Percentiles rank a stretch among this genome's conserved stretches.
Conservation (phyloP, 2,797 vertebrate genomes). For the Enteromius mattozi region DNA sequence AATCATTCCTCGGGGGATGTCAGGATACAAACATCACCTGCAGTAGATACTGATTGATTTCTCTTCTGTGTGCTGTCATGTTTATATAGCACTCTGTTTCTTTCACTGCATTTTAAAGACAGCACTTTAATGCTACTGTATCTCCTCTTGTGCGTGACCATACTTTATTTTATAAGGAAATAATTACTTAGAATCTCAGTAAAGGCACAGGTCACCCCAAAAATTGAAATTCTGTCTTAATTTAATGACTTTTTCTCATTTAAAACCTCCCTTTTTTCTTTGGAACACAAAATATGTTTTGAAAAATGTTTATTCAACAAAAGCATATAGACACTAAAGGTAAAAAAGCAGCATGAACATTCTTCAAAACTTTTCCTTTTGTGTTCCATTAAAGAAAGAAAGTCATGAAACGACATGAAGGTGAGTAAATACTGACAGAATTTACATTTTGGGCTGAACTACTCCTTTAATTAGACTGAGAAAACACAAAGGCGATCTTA, state of each 20-base stretch:
- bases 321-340: not conserved
- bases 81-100: constrained; percentile 13
- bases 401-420: not conserved
- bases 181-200: not conserved
- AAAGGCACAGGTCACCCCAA: not conserved
- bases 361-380: not conserved
- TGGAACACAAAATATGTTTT: not conserved
- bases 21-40: not conserved
- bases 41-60: constrained; percentile 24
- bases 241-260: not conserved
- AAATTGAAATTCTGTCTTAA: not conserved
- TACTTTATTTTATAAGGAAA: not conserved
- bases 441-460: not conserved
- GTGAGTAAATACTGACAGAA: not conserved
- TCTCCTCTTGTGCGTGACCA: not conserved
- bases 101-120: not conserved
- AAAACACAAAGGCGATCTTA: constrained; percentile 6
- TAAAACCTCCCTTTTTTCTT: not conserved
- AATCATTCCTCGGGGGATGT: not conserved
- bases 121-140: not conserved
- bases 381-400: not conserved
- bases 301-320: not conserved
- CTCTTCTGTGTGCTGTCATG: constrained; percentile 7
- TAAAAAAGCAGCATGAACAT: not conserved
- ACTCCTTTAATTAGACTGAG: constrained; percentile 2